Conservation (phyloP, 1,140 invertebrate species). For the Aphis gossypii region DNA sequence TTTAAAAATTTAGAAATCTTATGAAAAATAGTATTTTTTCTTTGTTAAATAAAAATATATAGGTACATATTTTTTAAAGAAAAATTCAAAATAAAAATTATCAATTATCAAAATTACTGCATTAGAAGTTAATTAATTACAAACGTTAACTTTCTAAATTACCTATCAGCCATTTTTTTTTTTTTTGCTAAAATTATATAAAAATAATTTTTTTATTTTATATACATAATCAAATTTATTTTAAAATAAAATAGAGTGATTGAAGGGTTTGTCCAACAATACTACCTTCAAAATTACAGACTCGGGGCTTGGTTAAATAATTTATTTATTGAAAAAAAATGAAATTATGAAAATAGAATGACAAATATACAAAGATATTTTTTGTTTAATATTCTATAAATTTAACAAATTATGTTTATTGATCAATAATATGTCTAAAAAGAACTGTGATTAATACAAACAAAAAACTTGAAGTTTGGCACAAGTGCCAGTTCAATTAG, state of each 20-base stretch:
- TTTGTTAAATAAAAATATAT: too few species aligned
- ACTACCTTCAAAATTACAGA: not conserved
- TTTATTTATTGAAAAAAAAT: not conserved
- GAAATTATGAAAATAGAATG: not conserved
- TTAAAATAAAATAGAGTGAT: not conserved
- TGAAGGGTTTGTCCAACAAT: not conserved
- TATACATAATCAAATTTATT: not conserved
- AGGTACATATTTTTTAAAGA: too few species aligned
- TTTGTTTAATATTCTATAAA: not conserved
- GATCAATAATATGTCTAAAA: slow-evolving; percentile 19
- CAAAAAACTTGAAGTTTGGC: not conserved
- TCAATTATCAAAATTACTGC: too few species aligned
- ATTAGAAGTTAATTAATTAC: too few species aligned
- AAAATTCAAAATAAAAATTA: too few species aligned
- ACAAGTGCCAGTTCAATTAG: not conserved
- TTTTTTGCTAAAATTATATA: not conserved
- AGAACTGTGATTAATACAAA: not conserved
- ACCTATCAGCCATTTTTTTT: too few species aligned
- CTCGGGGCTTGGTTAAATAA: not conserved
- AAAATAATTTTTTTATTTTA: not conserved
- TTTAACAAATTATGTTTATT: not conserved
- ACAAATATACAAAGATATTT: not conserved
- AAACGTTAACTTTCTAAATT: too few species aligned
- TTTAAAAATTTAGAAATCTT: too few species aligned
- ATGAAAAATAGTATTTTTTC: too few species aligned